Percentiles rank a stretch among this genome's conserved stretches.
Conservation (phyloP, 2,113 vertebrate genomes). For the Hippolais icterina region DNA sequence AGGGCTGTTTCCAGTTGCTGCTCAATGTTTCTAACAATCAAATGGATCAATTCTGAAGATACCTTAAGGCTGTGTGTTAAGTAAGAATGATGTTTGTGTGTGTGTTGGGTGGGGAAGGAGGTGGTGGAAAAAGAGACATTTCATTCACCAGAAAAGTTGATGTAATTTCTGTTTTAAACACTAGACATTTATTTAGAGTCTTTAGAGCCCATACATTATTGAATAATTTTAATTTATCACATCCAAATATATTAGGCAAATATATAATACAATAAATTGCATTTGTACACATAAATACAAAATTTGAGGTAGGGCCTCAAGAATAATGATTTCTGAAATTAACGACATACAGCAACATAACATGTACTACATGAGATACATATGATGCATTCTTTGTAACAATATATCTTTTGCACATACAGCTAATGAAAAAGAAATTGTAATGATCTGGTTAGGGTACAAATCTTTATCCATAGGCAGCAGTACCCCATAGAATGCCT, state of each 20-base stretch:
- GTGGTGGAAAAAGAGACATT: background rate
- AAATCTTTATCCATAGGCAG: slow-evolving; percentile 96
- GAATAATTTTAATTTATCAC: slow-evolving; percentile 90
- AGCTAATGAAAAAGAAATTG: slow-evolving; percentile 79
- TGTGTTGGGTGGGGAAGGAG: background rate
- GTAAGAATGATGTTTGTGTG: slow-evolving; percentile 18
- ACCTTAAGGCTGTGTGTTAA: slow-evolving; percentile 54
- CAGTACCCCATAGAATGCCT: slow-evolving; percentile 87
- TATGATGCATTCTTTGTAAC: slow-evolving; percentile 82
- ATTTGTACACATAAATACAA: slow-evolving; percentile 99
- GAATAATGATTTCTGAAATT: slow-evolving; percentile 89
- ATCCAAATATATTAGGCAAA: slow-evolving; percentile 95
- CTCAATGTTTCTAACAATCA: slow-evolving; percentile 56
- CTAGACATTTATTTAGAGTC: slow-evolving; percentile 93
- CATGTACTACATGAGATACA: slow-evolving; percentile 80
- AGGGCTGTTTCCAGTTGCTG: slow-evolving; percentile 49
- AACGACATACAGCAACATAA: slow-evolving; percentile 83
- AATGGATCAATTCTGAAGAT: slow-evolving; percentile 43
- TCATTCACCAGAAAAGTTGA: slow-evolving; percentile 9
- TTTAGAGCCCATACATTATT: slow-evolving; percentile 88
- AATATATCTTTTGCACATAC: slow-evolving; percentile 77
- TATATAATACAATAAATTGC: slow-evolving; percentile 97
- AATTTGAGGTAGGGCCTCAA: slow-evolving; percentile 99
- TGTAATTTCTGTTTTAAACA: slow-evolving; percentile 80
- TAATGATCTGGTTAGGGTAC: slow-evolving; percentile 86